phyloP scores from a whole-genome alignment of 1,140 invertebrate genomes.

The Aradophagus sp. region DNA sequence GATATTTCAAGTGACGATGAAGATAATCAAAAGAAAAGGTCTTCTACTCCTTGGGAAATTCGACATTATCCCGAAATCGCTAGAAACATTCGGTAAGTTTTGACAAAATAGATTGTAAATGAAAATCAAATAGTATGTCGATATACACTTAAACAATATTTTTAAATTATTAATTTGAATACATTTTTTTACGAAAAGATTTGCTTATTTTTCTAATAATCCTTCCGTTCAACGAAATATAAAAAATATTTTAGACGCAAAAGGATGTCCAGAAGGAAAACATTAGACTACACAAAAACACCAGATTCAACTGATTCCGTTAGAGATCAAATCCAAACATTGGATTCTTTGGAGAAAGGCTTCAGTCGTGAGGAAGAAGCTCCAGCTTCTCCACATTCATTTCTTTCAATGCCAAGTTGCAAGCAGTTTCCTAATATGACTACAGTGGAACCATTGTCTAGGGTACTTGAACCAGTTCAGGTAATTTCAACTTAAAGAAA shows the following conservation, averaged over 20 bases:
- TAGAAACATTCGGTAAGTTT: constrained; percentile 63
- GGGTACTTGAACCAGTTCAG: constrained; percentile 83
- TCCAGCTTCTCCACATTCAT: constrained; percentile 78
- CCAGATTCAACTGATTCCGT: constrained; percentile 46
- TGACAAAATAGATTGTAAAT: too few relatives aligned
- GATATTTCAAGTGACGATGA: constrained; percentile 67
- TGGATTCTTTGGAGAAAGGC: constrained; percentile 64
- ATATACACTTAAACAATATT: too few relatives aligned
- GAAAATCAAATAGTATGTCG: too few relatives aligned
- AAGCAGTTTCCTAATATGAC: constrained; percentile 84
- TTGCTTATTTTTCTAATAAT: too few relatives aligned
- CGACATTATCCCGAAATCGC: constrained; percentile 55
- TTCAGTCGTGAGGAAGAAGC: constrained; percentile 61
- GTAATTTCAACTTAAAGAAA: constrained; percentile 46
- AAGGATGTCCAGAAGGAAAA: constrained; percentile 55
- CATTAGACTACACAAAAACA: constrained; percentile 27
- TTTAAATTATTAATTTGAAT: too few relatives aligned
- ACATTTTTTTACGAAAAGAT: too few relatives aligned
- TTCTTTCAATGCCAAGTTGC: constrained; percentile 87
- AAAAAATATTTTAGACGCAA: constrained; percentile 30
- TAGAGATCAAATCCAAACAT: constrained; percentile 53
- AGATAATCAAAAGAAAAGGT: constrained; percentile 56
- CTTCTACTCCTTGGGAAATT: constrained; percentile 57
- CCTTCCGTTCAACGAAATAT: too few relatives aligned
- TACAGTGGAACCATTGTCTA: constrained; percentile 82